Evolutionary conservation across 2,113 vertebrate species (phyloP).

Genomic region (Mus musculus): GRCm39 chr6:39860501-39861000

Average conservation of each 20-base stretch:
- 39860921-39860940: background rate
- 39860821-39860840: background rate
- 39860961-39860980: background rate
- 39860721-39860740: background rate
- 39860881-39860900: background rate
- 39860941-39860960: background rate
- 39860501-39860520: background rate
- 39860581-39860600: too few species aligned
- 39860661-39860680: background rate
- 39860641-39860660: background rate
- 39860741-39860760: background rate
- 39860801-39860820: background rate
- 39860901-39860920: background rate
- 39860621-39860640: too few species aligned
- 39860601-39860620: too few species aligned
- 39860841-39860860: conserved; percentile 3
- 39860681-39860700: background rate
- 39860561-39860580: too few species aligned
- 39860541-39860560: background rate
- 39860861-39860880: background rate
- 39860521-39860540: background rate
- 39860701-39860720: background rate
- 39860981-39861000: background rate
- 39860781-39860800: background rate
- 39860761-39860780: background rate